Base-by-base conservation (phyloP, 2,888 invertebrate species). In the Parelbella ahira region DNA sequence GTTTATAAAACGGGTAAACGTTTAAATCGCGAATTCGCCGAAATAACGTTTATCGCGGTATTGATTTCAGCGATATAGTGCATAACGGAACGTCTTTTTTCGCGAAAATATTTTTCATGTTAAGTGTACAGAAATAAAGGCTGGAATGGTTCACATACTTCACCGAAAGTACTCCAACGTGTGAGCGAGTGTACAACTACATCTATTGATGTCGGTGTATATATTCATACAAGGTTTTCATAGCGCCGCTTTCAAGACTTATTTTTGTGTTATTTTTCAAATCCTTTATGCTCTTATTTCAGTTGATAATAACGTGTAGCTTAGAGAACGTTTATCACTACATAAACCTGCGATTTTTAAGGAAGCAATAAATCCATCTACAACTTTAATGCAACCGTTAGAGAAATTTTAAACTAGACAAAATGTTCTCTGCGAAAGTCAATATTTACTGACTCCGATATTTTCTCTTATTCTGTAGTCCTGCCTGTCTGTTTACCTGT, bases 71-170 rank as follows among this genome's bases (percentile, higher is more conserved):
- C 28, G 28, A 20, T 21, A 32, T 32, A 32, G 7, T 32, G 15
- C 21, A 32, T 18, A 5, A 10, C 1, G 3, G 5, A 3, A 23
- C 5, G 23, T 23, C 11, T 7, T 37, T 37, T 37, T 28, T 37
- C 37, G 25, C 28, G 18, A 8, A 21, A 21, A 29, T 37, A 29
- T 37, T 37, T 37, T 37, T 37, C 37, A 21, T 21, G 28, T 28
- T 37, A 37, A 37, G 37, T 28, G 37, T 27, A 28, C 21, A 37
- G 21, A 37, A 37, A 28, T 37, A 28, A 37, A 37, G 28, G 28
- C 37, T 28, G 28, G 19, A 37, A 37, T 29, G 37, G 37, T 37
- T 37, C 28, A 21, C 27, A 37, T 37, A 29, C 28, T 21, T 37
- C 28, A 37, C 28, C 21, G 12, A 27, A 27, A 37, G 37, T 21